Percentiles rank a stretch among this genome's conserved stretches.
Conservation (phyloP, 2,797 vertebrate species). For the Myiothlypis chrysogaster region DNA sequence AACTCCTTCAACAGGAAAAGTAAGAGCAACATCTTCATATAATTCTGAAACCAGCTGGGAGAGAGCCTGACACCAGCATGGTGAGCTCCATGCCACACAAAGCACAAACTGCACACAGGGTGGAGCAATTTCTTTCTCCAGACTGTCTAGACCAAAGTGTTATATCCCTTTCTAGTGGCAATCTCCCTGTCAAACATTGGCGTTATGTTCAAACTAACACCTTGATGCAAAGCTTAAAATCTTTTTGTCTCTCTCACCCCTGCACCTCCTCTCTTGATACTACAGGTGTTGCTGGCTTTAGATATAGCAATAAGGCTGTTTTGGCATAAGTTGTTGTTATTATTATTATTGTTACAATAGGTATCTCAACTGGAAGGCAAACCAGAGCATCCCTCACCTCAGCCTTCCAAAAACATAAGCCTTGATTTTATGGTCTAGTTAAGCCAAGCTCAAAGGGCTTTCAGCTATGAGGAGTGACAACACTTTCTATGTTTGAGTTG, state of each 20-base stretch:
- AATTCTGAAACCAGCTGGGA: background rate
- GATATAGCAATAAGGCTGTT: background rate
- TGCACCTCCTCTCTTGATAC: background rate
- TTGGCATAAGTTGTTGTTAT: background rate
- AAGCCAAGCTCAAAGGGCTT: background rate
- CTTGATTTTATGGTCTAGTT: background rate
- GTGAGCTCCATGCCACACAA: background rate
- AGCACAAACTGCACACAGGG: background rate
- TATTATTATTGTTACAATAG: background rate
- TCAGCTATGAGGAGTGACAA: background rate
- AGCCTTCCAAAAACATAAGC: background rate
- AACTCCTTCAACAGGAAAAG: background rate
- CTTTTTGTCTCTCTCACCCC: background rate
- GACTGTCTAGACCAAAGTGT: background rate
- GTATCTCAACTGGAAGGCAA: background rate
- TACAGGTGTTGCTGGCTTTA: background rate
- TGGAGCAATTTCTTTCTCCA: background rate
- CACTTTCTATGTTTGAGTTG: background rate
- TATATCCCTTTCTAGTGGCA: background rate
- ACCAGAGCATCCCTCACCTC: background rate
- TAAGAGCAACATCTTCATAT: rapidly evolving
- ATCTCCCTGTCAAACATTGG: background rate
- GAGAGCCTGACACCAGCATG: background rate
- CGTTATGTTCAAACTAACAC: background rate
- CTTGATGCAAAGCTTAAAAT: background rate